Evolutionary conservation across 1,140 invertebrate genomes (phyloP).

Genomic region (Ostrea edulis): DNA sequence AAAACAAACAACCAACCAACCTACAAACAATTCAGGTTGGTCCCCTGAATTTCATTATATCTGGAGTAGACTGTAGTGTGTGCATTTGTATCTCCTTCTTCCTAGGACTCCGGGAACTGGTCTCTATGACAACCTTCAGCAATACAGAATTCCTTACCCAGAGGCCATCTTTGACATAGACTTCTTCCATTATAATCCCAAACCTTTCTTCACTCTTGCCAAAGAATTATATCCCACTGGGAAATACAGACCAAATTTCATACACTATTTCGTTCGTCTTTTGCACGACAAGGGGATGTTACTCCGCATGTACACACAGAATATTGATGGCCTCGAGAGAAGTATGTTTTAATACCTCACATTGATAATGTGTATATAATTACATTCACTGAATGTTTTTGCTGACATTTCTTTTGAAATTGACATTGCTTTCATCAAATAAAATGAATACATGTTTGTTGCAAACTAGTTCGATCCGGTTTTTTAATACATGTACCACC

Average conservation of each 20-base stretch:
- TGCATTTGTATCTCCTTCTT: not conserved
- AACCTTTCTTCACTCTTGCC: constrained; percentile 79
- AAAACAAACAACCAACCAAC: too few species aligned
- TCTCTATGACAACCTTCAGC: constrained; percentile 94
- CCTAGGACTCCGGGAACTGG: constrained; percentile 91
- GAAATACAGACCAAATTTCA: constrained; percentile 79
- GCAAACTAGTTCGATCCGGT: too few species aligned
- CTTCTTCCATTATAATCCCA: constrained; percentile 79
- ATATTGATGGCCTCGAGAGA: constrained; percentile 81
- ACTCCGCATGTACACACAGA: constrained; percentile 80
- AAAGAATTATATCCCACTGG: constrained; percentile 79
- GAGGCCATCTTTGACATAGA: constrained; percentile 95
- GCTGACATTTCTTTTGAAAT: too few species aligned
- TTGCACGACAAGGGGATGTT: constrained; percentile 78
- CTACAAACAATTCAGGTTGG: too few species aligned
- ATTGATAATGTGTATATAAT: not conserved
- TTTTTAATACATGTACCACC: too few species aligned
- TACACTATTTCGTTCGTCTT: constrained; percentile 78
- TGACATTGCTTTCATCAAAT: too few species aligned
- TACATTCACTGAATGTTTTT: too few species aligned
- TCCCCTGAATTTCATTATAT: too few species aligned
- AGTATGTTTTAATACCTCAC: constrained; percentile 73
- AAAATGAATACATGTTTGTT: too few species aligned
- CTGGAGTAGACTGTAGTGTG: too few species aligned
- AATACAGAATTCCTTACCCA: constrained; percentile 95